Evolutionary conservation across 2,113 vertebrate genomes (phyloP), one percentile per base, ranked within the genome.

Genomic region (Tragelaphus scriptus): DNA sequence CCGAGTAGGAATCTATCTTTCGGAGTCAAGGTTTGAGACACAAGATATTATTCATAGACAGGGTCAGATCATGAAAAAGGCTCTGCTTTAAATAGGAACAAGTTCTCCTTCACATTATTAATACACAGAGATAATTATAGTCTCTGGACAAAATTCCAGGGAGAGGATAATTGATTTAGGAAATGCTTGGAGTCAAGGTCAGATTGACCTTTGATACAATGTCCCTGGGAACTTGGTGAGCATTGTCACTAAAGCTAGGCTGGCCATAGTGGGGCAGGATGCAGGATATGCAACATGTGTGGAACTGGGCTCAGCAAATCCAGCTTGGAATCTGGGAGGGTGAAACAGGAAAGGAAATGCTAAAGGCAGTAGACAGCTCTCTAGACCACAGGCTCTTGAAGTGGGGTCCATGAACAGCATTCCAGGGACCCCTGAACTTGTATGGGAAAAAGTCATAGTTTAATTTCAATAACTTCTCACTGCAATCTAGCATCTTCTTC

Each of bases 81-180:
- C 16, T 68, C 91, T 84, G 13, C 16, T 94, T 89, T 94, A 89
- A 93, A 51, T 86, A 85, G 75, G 92, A 32, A 95, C 75, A 59
- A 61, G 51, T 65, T 96, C 80, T 58, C 7, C 55, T 97, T 98
- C 96, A 81, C 6, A 40, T 97, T 97, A 98, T 98, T 91, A 96
- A 98, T 98, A 98, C 49, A 63, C 86, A 75, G 93, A 98, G 91
- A 87, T 84, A 97, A 92, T 98, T 95, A 97, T 79, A 97, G n/a
- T 65, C 93, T 97, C 94, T 91, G 97, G 85, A 92, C 95, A 93
- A 98, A 98, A 98, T 98, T 92, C 40, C 19, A 96, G 79, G 53
- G 84, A 56, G 59, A 90, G 90, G 98, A 94, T 98, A 97, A 98
- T 98, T 98, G 94, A 98, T 98, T 97, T 97, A 98, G 97, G 81